Conservation (phyloP, 2,888 invertebrate species). For the Athalia circularis region DNA sequence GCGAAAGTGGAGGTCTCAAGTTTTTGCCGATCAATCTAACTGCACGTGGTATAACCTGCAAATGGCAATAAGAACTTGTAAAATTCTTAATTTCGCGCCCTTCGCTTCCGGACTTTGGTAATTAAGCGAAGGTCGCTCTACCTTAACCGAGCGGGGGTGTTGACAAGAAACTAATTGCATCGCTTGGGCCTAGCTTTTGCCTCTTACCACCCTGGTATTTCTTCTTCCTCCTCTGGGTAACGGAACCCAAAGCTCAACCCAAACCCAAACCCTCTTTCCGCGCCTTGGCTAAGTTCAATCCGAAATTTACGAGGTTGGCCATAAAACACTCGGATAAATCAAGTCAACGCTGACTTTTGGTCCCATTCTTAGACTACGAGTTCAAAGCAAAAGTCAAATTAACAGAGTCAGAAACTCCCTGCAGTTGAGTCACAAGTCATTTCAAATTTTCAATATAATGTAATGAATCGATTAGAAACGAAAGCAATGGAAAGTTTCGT, state of each 20-base stretch:
- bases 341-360: conserved; percentile 41
- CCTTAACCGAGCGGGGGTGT: conserved; percentile 43
- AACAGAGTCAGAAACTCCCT: conserved; percentile 13
- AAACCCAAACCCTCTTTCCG: conserved; percentile 3
- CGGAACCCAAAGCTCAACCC: not conserved
- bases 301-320: conserved; percentile 46
- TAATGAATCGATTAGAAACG: not conserved
- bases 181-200: conserved; percentile 44
- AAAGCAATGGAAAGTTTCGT: not conserved
- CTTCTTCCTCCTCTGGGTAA: not conserved
- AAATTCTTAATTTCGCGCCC: conserved; percentile 48
- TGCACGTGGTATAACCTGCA: conserved; percentile 1
- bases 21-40: conserved; percentile 36
- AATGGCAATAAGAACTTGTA: conserved; percentile 45
- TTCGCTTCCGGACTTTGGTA: conserved; percentile 48
- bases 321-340: conserved; percentile 48
- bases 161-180: conserved; percentile 50
- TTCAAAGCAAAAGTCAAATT: conserved; percentile 19
- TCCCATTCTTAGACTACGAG: conserved; percentile 27
- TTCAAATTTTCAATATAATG: not conserved
- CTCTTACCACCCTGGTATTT: not conserved
- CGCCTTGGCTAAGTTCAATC: conserved; percentile 46
- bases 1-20: not conserved
- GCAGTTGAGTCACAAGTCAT: conserved; percentile 26
- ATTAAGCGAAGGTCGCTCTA: conserved; percentile 47